Evolutionary conservation across 2,113 vertebrate species (phyloP).

Genomic region (Carassius auratus): DNA sequence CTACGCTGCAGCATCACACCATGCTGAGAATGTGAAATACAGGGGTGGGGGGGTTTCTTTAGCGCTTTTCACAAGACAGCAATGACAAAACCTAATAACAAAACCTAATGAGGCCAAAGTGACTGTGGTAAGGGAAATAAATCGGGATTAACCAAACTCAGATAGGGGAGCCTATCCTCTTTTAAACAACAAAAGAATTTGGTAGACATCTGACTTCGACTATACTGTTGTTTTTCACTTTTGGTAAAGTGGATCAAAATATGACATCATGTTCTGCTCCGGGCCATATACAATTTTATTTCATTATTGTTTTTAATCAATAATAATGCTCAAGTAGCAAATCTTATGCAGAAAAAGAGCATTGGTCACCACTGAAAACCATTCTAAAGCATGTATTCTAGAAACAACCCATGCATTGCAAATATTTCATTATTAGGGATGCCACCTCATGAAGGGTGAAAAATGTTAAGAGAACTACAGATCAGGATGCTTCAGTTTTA

Average conservation of each 20-base stretch:
- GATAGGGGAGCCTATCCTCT: neutral
- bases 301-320: too few species aligned
- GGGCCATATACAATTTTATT: too few species aligned
- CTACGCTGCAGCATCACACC: slow-evolving; percentile 84
- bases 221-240: neutral
- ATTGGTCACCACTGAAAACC: too few species aligned
- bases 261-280: too few species aligned
- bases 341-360: too few species aligned
- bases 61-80: neutral
- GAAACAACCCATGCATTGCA: too few species aligned
- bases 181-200: neutral
- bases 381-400: too few species aligned
- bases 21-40: slow-evolving; percentile 75
- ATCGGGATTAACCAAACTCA: neutral
- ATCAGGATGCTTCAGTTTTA: too few species aligned
- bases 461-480: too few species aligned
- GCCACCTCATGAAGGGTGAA: too few species aligned
- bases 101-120: neutral
- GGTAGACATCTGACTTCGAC: neutral
- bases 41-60: neutral
- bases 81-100: neutral
- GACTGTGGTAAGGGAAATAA: neutral
- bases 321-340: too few species aligned
- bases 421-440: too few species aligned
- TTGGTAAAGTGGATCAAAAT: neutral